Conservation (phyloP, 2,797 vertebrate species). For the Sebastes hubbsi region DNA sequence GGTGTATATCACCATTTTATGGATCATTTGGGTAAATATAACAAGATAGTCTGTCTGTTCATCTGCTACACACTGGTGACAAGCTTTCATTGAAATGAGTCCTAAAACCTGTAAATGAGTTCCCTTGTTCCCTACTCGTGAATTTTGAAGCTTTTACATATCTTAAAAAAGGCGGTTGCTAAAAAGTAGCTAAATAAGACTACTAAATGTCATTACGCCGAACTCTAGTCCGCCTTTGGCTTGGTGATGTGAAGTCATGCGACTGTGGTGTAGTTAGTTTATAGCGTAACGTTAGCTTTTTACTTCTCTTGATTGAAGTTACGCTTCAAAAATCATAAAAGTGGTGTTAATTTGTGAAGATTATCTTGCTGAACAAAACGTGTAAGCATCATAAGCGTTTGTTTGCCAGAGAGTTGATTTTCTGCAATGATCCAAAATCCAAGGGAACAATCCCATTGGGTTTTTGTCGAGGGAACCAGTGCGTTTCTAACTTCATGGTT, state of each 20-base stretch:
- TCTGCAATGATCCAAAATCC: background rate
- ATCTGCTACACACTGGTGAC: background rate
- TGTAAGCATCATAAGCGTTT: too few relatives aligned
- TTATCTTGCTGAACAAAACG: too few relatives aligned
- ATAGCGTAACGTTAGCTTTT: background rate
- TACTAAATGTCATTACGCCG: background rate
- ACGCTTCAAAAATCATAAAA: background rate
- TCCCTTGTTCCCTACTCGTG: background rate
- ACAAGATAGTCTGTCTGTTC: background rate
- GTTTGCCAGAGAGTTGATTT: background rate
- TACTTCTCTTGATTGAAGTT: background rate
- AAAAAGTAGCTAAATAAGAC: background rate
- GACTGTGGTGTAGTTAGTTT: too few relatives aligned
- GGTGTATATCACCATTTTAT: background rate
- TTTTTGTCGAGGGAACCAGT: background rate
- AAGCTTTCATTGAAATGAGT: background rate
- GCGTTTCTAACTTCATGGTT: background rate
- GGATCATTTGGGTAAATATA: background rate
- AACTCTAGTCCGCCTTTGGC: too few relatives aligned
- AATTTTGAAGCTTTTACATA: too few relatives aligned
- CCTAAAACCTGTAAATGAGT: background rate
- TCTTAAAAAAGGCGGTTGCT: background rate
- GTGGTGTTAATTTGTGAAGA: background rate
- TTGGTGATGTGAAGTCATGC: too few relatives aligned
- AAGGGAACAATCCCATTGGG: background rate